Percentiles rank a stretch among this genome's conserved stretches.
phyloP scores from a whole-genome alignment of 53 echinoderm and acorn worm genomes.

The Astropecten irregularis region DNA sequence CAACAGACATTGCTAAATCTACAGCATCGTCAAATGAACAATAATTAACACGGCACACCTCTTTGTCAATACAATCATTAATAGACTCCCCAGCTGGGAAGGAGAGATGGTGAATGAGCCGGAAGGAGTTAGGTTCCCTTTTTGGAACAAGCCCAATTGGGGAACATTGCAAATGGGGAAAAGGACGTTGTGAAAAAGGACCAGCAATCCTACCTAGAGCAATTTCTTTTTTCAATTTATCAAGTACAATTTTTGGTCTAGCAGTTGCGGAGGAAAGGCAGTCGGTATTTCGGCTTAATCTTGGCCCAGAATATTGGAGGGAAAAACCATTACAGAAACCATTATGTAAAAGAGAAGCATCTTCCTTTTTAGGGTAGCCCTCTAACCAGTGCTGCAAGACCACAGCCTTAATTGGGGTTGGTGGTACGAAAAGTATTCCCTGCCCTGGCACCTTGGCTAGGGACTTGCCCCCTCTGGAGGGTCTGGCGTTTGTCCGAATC shows the following conservation, averaged over 20 bases:
- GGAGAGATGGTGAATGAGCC: constrained; percentile 57
- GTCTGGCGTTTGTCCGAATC: no score
- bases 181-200: constrained; percentile 23
- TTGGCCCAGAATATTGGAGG: no score
- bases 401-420: no score
- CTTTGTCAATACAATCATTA: constrained; percentile 42
- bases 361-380: no score
- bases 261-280: no score
- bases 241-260: not conserved
- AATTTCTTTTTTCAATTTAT: constrained; percentile 2
- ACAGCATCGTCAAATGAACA: constrained; percentile 39
- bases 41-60: constrained; percentile 8
- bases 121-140: constrained; percentile 32
- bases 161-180: constrained; percentile 19
- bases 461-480: no score
- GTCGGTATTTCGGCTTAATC: no score
- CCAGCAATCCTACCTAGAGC: constrained; percentile 25
- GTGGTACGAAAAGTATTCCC: no score
- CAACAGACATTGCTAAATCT: not conserved
- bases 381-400: no score
- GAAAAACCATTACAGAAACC: no score
- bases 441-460: no score
- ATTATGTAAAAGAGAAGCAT: no score
- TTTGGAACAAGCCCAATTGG: constrained; percentile 58
- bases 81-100: constrained; percentile 31